Percentiles rank a stretch among this genome's conserved stretches.
These are phyloP conservation scores for Lepidochitona cinerea DNA, from an alignment of 2,888 invertebrate genomes.

Conservation along the genomic window DNA sequence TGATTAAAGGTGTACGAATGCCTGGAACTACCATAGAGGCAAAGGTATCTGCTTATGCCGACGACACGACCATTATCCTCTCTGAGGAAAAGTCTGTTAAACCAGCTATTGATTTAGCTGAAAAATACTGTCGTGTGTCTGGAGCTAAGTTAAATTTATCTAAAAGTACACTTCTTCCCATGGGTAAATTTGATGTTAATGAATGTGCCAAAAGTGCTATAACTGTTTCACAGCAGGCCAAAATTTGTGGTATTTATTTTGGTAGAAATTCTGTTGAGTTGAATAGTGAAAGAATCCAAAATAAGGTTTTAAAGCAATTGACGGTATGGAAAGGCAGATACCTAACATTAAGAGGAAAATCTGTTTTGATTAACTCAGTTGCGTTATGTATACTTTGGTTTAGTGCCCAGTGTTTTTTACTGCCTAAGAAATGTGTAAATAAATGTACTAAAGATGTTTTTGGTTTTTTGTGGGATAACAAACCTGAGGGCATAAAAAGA, in stretches of 20 bases:
- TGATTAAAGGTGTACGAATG: slow-evolving; percentile 18
- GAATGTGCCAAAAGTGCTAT: neutral
- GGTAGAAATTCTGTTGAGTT: neutral
- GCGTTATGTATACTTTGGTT: neutral
- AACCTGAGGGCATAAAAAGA: neutral
- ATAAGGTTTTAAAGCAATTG: neutral
- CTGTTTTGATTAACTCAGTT: neutral
- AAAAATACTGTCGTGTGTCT: slow-evolving; percentile 13
- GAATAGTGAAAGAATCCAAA: neutral
- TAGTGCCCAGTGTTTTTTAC: no score
- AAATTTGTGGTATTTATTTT: neutral
- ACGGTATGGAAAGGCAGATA: neutral
- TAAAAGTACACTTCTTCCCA: slow-evolving; percentile 23
- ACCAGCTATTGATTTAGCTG: neutral
- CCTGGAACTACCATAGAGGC: slow-evolving; percentile 6
- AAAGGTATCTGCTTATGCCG: slow-evolving; percentile 19
- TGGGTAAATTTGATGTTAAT: neutral
- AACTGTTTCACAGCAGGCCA: neutral
- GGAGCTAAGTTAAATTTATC: slow-evolving; percentile 28
- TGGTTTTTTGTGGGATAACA: neutral
- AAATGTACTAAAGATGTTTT: neutral
- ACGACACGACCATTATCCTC: slow-evolving; percentile 13
- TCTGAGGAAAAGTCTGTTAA: slow-evolving; percentile 8
- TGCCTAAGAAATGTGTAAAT: neutral
- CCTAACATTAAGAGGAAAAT: neutral